Base-by-base conservation (phyloP, 2,797 vertebrate genomes). In the Astyanax mexicanus region DNA sequence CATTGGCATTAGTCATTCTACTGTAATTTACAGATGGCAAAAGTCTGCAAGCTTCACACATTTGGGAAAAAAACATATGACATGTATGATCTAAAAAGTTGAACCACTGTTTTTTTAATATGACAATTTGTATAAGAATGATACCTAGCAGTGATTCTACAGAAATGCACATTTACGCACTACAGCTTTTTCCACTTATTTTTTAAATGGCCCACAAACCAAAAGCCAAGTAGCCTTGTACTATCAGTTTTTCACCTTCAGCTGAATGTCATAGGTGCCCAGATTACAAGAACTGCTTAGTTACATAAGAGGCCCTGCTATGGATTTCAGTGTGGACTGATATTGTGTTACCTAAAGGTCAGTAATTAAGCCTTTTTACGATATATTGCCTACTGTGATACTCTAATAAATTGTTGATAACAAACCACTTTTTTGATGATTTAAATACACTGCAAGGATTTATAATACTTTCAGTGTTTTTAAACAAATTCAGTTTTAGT, bases 241-340 rank as follows among this genome's bases (percentile, higher is more conserved):
- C 45, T 12, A 27, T 11, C 49, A 54, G 35, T 44, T 69, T n/a
- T 75, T 81, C 71, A 86, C 85, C 83, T 88, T 84, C 78, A 77
- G 42, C 17, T 75, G 74, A 85, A 79, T 80, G 81, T 81, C 80
- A 79, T 62, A 47, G 72, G 49, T 52, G 44, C 51, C 27, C 72
- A 77, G 82, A 84, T 84, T 82, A 84, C 40, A 55, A 61, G 54
- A 54, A 54, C 64, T 67, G 69, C 60, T 83, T 78, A 75, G 69
- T 76, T 68, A 13, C 78, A 74, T 66, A 69, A 74, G 54, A 77
- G 70, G 45, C 60, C 45, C 44, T 23, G 25, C 55, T 44, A 21
- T 69, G 45, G 55, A 67, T 71, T 29, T 62, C 19, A 68, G 62
- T 19, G 15, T 61, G 74, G 52, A 49, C 27, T 49, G 42, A 37